A percentile compares a stretch with the other conserved stretches of the same genome.
Evolutionary conservation across 1,140 invertebrate species (phyloP).

Genomic region (Scaptomyza hsui): DNA sequence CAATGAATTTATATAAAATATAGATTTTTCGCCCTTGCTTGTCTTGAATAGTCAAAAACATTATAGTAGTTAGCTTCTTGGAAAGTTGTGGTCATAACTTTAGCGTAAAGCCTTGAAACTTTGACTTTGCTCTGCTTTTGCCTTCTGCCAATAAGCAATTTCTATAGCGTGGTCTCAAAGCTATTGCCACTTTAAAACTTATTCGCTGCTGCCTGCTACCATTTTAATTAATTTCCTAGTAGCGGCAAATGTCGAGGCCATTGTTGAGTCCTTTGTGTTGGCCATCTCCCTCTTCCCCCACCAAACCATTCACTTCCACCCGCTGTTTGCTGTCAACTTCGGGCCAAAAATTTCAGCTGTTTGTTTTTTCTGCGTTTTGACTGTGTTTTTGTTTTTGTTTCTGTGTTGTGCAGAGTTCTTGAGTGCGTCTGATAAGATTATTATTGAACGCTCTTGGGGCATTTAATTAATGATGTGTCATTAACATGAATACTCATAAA

Average conservation of each 20-base stretch:
- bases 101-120: no score
- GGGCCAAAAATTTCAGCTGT: conserved; percentile 16
- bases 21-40: no score
- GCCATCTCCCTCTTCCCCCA: background rate
- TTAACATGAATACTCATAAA: conserved; percentile 63
- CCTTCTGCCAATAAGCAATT: conserved; percentile 11
- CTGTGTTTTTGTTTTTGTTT: background rate
- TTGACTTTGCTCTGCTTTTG: no score
- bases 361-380: background rate
- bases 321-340: background rate
- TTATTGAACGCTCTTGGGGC: conserved; percentile 58
- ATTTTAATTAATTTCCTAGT: conserved; percentile 46
- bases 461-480: conserved; percentile 76
- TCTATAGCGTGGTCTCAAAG: conserved; percentile 2
- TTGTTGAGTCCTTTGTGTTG: conserved; percentile 2
- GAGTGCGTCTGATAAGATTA: conserved; percentile 48
- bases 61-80: no score
- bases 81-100: no score
- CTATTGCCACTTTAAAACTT: conserved; percentile 1
- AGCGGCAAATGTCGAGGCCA: conserved; percentile 1
- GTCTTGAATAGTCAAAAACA: no score
- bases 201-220: background rate
- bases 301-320: background rate
- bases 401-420: conserved; percentile 9
- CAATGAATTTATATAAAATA: no score